These are phyloP conservation scores for Oscheius sp. DNA, from an alignment of 2,888 invertebrate species.

Conservation along the genomic window DNA sequence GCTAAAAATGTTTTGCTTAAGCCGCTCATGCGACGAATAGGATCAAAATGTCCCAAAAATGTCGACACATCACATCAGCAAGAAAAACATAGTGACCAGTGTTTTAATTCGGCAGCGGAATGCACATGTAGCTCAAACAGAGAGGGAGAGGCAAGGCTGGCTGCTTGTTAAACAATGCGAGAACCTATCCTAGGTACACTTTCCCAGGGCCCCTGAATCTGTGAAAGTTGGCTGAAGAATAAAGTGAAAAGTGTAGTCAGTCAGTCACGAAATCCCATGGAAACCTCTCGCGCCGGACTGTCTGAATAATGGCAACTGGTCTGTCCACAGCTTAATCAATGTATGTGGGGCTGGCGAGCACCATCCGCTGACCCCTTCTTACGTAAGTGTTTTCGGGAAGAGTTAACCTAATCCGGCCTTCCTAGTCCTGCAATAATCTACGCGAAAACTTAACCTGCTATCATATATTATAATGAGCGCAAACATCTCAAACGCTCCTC, in stretches of 20 bases:
- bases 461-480: neutral
- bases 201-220: neutral
- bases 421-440: neutral
- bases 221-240: neutral
- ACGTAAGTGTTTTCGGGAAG: slow-evolving; percentile 32
- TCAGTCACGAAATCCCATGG: slow-evolving; percentile 1
- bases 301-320: slow-evolving; percentile 29
- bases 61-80: neutral
- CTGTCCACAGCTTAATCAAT: slow-evolving; percentile 33
- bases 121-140: slow-evolving; percentile 26
- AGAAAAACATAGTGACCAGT: slow-evolving; percentile 14
- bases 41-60: too few relatives aligned
- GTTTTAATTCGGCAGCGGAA: slow-evolving; percentile 23
- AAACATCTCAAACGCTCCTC: slow-evolving; percentile 27
- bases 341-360: slow-evolving; percentile 16
- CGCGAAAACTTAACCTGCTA: too few relatives aligned
- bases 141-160: neutral
- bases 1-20: too few relatives aligned
- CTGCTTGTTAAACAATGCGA: slow-evolving; percentile 29
- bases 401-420: neutral
- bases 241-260: neutral
- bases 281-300: slow-evolving; percentile 2
- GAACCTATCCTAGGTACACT: slow-evolving; percentile 23
- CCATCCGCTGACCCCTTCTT: slow-evolving; percentile 32
- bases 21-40: too few relatives aligned